These are phyloP conservation scores for Yponomeuta cagnagella DNA, from an alignment of 2,888 invertebrate species.

Conservation along the genomic window DNA sequence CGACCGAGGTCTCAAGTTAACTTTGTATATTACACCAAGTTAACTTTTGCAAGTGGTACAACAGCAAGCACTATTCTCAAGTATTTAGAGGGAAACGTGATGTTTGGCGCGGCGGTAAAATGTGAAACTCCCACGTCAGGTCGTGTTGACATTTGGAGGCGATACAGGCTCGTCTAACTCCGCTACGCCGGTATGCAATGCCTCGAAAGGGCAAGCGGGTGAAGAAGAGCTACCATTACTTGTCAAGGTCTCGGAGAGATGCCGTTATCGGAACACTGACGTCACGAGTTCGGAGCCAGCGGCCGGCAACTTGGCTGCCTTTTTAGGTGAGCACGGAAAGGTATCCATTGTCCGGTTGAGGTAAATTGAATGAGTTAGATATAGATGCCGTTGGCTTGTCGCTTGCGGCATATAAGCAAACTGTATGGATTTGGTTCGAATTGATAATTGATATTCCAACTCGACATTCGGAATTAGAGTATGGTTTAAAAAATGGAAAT, in stretches of 20 bases:
- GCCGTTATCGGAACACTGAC: slow-evolving; percentile 66
- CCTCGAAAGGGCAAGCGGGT: slow-evolving; percentile 9
- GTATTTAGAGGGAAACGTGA: neutral
- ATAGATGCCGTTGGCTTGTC: too few relatives aligned
- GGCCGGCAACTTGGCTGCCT: slow-evolving; percentile 9
- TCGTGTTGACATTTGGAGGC: slow-evolving; percentile 61
- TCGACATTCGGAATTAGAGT: too few relatives aligned
- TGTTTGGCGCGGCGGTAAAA: slow-evolving; percentile 29
- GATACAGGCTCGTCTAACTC: slow-evolving; percentile 34
- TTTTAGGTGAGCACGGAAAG: slow-evolving; percentile 9
- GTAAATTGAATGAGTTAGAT: neutral
- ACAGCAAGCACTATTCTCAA: neutral
- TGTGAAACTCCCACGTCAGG: slow-evolving; percentile 56
- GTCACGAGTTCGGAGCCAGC: slow-evolving; percentile 44
- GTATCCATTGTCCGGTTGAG: slow-evolving; percentile 14
- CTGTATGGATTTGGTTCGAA: too few relatives aligned
- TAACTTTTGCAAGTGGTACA: neutral
- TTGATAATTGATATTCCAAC: too few relatives aligned
- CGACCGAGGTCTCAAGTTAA: neutral
- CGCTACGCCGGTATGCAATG: neutral
- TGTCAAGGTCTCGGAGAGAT: slow-evolving; percentile 57
- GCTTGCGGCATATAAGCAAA: too few relatives aligned
- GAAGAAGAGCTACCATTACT: slow-evolving; percentile 20
- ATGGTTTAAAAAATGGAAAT: too few relatives aligned
- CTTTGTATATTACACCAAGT: too few relatives aligned